Base-by-base conservation (phyloP, 2,113 vertebrate species). In the Thinocorus orbignyianus region DNA sequence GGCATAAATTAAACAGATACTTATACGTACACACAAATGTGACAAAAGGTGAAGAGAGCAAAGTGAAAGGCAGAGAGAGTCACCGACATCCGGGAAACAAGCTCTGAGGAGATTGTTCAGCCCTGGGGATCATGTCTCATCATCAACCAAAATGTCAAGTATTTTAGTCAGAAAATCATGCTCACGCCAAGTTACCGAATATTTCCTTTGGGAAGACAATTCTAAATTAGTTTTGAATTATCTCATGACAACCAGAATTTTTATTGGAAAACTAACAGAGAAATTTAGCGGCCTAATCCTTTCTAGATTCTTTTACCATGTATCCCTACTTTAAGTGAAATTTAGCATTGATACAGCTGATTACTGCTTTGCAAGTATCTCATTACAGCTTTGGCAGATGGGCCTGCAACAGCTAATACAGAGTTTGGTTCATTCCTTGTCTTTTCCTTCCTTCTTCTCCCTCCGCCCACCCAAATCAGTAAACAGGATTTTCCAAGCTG, bases 141-240 rank as follows among this genome's bases (percentile, higher is more conserved):
- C 68, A 90, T 71, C 76, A 72, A 81, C 57, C 31, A 71, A 87
- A 94, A 93, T 68, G 80, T 90, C 80, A 74, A 88, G 69, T 68
- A 81, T 84, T 93, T 86, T 65, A 91, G 48, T 93, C 80, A 95
- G 82, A 92, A 91, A 88, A 88, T 74, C 65, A 65, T 39, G 16
- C 17, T 88, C 41, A 28, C 0, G 19, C 77, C 79, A 78, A 86
- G 66, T 77, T 82, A 79, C 71, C 76, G 79, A 92, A 86, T 96
- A 97, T 96, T 97, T 97, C 97, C 95, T 97, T 95, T 88, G 93
- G 97, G 92, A 97, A 98, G 93, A 31, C 25, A 86, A 61, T 79
- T 81, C 52, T 84, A 92, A 96, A 92, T 49, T 64, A 95, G 80
- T 94, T 94, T 94, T 74, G 51, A 78, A 89, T 93, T 84, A 93